phyloP scores from a whole-genome alignment of 2,113 vertebrate species.

The Sturnira hondurensis region DNA sequence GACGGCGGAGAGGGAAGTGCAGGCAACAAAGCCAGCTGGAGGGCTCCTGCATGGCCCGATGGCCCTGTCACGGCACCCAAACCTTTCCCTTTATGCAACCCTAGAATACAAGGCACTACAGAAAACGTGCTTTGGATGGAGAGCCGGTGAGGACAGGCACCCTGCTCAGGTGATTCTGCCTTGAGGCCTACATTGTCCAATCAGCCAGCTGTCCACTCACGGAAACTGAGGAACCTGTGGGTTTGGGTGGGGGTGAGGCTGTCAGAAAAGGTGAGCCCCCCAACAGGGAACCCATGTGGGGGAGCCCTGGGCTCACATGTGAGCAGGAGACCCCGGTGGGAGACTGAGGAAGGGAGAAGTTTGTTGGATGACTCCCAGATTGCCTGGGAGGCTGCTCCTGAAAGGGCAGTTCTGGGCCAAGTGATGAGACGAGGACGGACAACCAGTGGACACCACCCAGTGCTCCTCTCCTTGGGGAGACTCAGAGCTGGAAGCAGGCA shows the following conservation, averaged over 20 bases:
- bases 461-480: neutral
- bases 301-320: neutral
- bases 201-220: fast-evolving
- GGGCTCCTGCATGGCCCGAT: neutral
- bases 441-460: fast-evolving
- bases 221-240: neutral
- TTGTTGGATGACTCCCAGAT: neutral
- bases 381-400: neutral
- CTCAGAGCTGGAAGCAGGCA: fast-evolving
- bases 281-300: neutral
- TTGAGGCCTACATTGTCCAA: neutral
- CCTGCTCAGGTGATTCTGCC: neutral
- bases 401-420: neutral
- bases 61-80: neutral
- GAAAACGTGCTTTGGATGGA: neutral
- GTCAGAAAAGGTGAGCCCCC: neutral
- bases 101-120: neutral
- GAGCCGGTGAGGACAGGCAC: fast-evolving
- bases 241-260: neutral
- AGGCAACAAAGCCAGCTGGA: neutral
- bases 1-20: neutral
- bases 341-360: neutral
- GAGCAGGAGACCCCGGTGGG: neutral
- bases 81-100: neutral
- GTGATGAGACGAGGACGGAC: fast-evolving